Conservation (phyloP, 2,888 invertebrate species). For the Pristionchus maxplancki region DNA sequence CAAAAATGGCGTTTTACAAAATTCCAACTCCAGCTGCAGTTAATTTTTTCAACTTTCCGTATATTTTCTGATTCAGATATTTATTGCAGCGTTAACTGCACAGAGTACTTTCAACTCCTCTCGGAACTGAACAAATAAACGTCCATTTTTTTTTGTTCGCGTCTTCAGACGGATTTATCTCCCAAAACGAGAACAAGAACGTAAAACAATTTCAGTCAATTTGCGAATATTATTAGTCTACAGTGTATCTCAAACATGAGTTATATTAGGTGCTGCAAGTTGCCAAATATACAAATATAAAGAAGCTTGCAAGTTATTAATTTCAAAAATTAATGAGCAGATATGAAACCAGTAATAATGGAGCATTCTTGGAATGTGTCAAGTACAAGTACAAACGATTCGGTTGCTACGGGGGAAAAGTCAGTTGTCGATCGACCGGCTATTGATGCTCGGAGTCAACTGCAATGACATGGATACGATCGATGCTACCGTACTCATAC, state of each 20-base stretch:
- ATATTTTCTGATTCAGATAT: too few species aligned
- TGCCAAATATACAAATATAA: background rate
- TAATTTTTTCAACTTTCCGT: too few species aligned
- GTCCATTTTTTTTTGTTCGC: background rate
- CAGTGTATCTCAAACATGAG: background rate
- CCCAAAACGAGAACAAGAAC: slow-evolving; percentile 17
- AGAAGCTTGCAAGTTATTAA: too few species aligned
- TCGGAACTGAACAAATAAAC: too few species aligned
- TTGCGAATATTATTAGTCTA: too few species aligned
- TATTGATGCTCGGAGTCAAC: too few species aligned
- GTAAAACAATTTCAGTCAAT: slow-evolving; percentile 7
- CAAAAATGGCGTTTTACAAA: too few species aligned
- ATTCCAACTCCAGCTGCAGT: too few species aligned
- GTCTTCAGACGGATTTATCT: slow-evolving; percentile 42
- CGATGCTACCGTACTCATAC: too few species aligned
- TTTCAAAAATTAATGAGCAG: background rate
- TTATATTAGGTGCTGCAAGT: background rate
- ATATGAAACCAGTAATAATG: background rate
- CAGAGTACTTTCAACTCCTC: background rate
- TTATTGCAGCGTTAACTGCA: too few species aligned
- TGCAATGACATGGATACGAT: too few species aligned
- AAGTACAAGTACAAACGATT: background rate
- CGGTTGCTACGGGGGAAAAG: background rate
- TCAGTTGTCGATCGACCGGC: background rate
- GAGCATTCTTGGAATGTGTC: background rate